Evolutionary conservation across 2,113 vertebrate genomes (phyloP).

Genomic region (Pristiophorus japonicus): DNA sequence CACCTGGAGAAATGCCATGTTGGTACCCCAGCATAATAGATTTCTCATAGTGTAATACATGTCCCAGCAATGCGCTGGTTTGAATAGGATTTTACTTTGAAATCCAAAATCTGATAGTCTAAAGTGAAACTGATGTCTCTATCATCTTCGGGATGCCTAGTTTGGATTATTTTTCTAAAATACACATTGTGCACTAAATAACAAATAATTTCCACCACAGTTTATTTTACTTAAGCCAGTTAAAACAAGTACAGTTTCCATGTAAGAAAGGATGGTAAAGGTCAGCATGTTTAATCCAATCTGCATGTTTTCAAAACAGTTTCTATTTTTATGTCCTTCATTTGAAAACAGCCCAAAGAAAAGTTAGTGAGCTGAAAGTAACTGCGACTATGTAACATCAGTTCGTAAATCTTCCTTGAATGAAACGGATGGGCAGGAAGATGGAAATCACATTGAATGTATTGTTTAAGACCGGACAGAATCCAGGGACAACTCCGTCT

Average conservation of each 20-base stretch:
- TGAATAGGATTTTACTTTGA: background rate
- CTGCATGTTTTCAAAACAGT: background rate
- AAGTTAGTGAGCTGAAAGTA: background rate
- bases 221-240: constrained; percentile 1
- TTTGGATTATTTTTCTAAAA: background rate
- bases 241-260: constrained; percentile 23
- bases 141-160: too few relatives aligned
- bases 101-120: background rate
- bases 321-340: background rate
- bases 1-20: background rate
- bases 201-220: constrained; percentile 26
- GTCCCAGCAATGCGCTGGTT: too few relatives aligned
- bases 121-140: too few relatives aligned
- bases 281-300: background rate
- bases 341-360: constrained; percentile 1
- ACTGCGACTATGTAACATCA: background rate
- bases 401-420: background rate
- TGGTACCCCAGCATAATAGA: background rate
- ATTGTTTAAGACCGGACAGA: background rate
- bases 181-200: background rate
- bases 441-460: background rate
- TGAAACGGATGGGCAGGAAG: background rate
- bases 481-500: background rate
- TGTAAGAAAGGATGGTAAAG: background rate
- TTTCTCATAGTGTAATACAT: too few relatives aligned